Conservation (phyloP, 2,113 vertebrate genomes). For the Onychostoma macrolepis region DNA sequence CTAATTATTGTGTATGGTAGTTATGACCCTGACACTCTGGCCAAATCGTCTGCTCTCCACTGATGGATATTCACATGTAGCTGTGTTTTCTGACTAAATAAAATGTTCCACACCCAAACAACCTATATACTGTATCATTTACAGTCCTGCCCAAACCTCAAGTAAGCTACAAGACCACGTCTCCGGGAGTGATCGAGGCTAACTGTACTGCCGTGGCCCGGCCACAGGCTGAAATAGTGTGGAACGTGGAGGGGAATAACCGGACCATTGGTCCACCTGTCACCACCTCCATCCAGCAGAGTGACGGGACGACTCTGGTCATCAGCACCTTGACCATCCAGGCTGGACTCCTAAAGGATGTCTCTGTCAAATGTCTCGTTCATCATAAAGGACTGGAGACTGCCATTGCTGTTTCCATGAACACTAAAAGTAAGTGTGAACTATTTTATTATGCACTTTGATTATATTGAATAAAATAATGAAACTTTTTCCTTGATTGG, state of each 20-base stretch:
- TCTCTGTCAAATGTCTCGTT: slow-evolving; percentile 80
- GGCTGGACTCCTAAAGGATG: slow-evolving; percentile 74
- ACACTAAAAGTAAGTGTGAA: slow-evolving; percentile 78
- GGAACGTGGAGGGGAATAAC: slow-evolving; percentile 69
- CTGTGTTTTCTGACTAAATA: background rate
- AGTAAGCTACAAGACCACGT: slow-evolving; percentile 63
- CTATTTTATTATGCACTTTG: slow-evolving; percentile 8
- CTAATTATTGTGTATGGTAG: background rate
- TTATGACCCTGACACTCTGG: background rate
- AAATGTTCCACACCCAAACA: background rate
- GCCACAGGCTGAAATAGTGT: slow-evolving; percentile 68
- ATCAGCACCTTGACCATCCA: slow-evolving; percentile 74
- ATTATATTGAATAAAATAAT: background rate
- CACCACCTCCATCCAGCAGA: slow-evolving; percentile 58
- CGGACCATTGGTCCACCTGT: slow-evolving; percentile 68
- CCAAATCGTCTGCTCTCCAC: background rate
- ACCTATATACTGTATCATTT: slow-evolving; percentile 9
- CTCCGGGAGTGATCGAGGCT: slow-evolving; percentile 71
- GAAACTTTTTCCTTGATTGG: background rate
- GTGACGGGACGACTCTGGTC: slow-evolving; percentile 76
- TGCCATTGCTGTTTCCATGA: slow-evolving; percentile 80
- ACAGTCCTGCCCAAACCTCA: slow-evolving; percentile 76
- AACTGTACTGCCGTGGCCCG: slow-evolving; percentile 75
- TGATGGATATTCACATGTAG: background rate
- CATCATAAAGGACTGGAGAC: slow-evolving; percentile 80